Conservation (phyloP, 64 coral and sea anemone genomes). For the Actinia equina region DNA sequence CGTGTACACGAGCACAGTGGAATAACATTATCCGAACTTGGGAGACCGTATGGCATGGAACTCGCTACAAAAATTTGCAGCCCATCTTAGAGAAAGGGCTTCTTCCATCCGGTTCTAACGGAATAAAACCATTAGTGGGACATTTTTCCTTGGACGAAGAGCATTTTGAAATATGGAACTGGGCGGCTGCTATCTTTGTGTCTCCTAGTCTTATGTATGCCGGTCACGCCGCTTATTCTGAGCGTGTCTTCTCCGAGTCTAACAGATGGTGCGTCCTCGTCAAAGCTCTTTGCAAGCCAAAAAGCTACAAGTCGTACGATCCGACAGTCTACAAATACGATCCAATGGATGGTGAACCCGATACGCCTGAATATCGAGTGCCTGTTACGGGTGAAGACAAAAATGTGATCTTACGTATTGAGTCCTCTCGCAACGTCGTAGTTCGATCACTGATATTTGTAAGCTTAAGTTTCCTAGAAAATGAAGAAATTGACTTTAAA, state of each 20-base stretch:
- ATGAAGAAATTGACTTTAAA: not conserved
- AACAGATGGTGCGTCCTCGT: constrained; percentile 42
- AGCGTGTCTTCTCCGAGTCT: constrained; percentile 1
- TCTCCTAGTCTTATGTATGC: constrained; percentile 46
- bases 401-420: constrained; percentile 18
- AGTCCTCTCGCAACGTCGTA: constrained; percentile 28
- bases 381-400: not conserved
- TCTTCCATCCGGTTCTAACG: constrained; percentile 25
- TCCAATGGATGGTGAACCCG: constrained; percentile 29
- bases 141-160: not conserved
- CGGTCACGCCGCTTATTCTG: constrained; percentile 25
- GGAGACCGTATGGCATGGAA: constrained; percentile 47
- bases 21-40: constrained; percentile 7
- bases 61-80: constrained; percentile 13
- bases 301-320: constrained; percentile 3
- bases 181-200: constrained; percentile 51
- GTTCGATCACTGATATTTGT: constrained; percentile 46
- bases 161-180: constrained; percentile 14
- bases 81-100: constrained; percentile 29
- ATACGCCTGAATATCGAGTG: constrained; percentile 33
- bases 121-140: constrained; percentile 3
- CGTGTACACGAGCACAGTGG: not conserved
- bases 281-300: constrained; percentile 21
- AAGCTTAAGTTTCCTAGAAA: constrained; percentile 23
- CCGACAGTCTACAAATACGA: constrained; percentile 1